Evolutionary conservation across 2,888 invertebrate species (phyloP).

Genomic region (Cancer borealis): DNA sequence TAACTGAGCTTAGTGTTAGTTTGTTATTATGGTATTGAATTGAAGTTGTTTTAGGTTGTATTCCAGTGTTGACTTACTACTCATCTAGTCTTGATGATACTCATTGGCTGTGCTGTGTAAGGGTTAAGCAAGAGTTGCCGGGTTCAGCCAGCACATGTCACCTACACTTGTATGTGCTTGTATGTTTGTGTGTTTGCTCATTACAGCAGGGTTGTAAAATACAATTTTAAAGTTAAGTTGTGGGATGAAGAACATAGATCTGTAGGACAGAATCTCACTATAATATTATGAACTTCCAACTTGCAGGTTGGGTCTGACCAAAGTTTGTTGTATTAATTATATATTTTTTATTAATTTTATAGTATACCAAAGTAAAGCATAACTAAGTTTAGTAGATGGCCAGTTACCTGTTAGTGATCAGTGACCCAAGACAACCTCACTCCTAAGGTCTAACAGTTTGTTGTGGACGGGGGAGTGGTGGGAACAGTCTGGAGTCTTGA

Average conservation of each 20-base stretch:
- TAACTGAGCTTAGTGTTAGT: not conserved
- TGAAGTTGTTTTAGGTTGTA: not conserved
- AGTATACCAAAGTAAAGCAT: not conserved
- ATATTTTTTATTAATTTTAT: not conserved
- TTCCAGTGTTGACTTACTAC: not conserved
- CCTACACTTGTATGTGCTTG: constrained; percentile 2
- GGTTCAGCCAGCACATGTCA: not conserved
- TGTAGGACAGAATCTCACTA: not conserved
- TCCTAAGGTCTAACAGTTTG: not conserved
- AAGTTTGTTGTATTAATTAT: not conserved
- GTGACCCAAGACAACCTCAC: not conserved
- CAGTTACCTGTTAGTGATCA: not conserved
- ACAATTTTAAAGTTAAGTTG: not conserved
- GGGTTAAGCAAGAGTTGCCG: not conserved
- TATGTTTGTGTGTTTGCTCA: constrained; percentile 38
- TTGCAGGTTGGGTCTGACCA: not conserved
- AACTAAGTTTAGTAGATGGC: not conserved
- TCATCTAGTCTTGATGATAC: constrained; percentile 7
- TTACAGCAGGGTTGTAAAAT: not conserved
- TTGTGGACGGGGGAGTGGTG: not conserved
- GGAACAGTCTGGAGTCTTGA: not conserved
- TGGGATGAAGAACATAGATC: not conserved
- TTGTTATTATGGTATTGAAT: not conserved
- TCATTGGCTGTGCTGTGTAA: constrained; percentile 23
- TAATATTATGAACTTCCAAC: not conserved